Evolutionary conservation across 2,888 invertebrate genomes (phyloP), one percentile per base, ranked within the genome.

Genomic region (Drosophila atripex): DNA sequence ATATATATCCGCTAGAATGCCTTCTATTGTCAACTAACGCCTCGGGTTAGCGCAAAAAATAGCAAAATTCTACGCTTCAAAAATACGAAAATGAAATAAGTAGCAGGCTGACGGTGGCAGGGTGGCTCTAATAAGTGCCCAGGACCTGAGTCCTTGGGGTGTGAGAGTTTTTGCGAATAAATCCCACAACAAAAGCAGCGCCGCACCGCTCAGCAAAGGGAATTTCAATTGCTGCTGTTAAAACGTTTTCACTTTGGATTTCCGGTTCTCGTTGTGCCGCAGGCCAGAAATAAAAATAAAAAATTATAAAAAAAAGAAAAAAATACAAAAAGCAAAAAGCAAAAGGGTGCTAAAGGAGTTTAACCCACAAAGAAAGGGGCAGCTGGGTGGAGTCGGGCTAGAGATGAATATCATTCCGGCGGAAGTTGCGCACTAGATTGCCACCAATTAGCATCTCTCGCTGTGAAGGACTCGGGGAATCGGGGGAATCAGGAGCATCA

Each of bases 201-300:
- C 46, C 45, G 49, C 12, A 38, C 32, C 38, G 49, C 12, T 28
- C 32, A 32, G 47, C 25, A 54, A 69, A 79, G 84, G 50, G 69
- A 69, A 83, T 86, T 87, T 86, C 69, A 88, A 80, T 88, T 88
- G 84, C 75, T 85, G 79, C 88, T 72, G 86, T 73, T 84, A 88
- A 84, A 84, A 87, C 89, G 78, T 84, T 84, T 84, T 84, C 89
- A 84, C 84, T 84, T 84, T 84, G 79, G 89, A 88, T 78, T 84
- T 84, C 84, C 84, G 86, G 61, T 73, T 66, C 71, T 73, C 71
- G 75, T 63, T 69, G 45, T 72, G 68, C 73, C 61, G 25, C 57
- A n/a, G 61, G 71, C 51, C 11, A 21, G 1, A 18, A 18, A 18
- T 18, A 38, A 23, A 38, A 38, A 30, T 18, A 51, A 18, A 18